Base-by-base conservation (phyloP, 1,140 invertebrate species). In the Heliconius himera region DNA sequence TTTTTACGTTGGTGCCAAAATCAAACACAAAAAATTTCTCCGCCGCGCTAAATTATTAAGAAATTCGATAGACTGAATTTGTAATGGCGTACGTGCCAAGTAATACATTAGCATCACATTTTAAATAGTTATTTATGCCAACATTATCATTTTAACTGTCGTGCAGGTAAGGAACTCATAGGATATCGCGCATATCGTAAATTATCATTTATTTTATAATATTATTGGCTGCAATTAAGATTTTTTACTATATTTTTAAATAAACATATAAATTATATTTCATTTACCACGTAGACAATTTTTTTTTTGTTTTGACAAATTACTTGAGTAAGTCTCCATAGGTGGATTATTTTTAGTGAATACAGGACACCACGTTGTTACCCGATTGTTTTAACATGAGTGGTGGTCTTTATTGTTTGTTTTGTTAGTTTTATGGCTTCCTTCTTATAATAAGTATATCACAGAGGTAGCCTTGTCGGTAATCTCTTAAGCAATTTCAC, bases 331-430 rank as follows among this genome's bases (percentile, higher is more conserved):
- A 18, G 2, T 22, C 20, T 9, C 41, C n/a, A 41, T 54, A 51
- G 20, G 29, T 71, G 78, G 82, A 87, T 84, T 91, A 89, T 90
- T 92, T 91, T 88, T 88, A 86, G 86, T 87, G 78, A 73, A 74
- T 74, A 74, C 75, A 76, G 83, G 86, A 87, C 91, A 90, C 86
- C 91, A 88, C 90, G 84, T 88, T 80, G 86, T 86, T 84, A 22
- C 84, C 81, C 82, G 82, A 87, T 80, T 84, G 84, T 56, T 56
- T 56, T 80, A 80, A 70, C 76, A 77, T 88, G 87, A 90, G 90
- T 89, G 90, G 90, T 92, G 90, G 90, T 93, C 90, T 84, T 87
- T 85, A 83, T 89, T 85, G 85, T 88, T 91, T 90, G 85, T 89
- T 90, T 88, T 88, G 85, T 81, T 89, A 83, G 79, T 88, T 91